Evolutionary conservation across 2,797 vertebrate genomes (phyloP).

Genomic region (Sebastes elongatus): DNA sequence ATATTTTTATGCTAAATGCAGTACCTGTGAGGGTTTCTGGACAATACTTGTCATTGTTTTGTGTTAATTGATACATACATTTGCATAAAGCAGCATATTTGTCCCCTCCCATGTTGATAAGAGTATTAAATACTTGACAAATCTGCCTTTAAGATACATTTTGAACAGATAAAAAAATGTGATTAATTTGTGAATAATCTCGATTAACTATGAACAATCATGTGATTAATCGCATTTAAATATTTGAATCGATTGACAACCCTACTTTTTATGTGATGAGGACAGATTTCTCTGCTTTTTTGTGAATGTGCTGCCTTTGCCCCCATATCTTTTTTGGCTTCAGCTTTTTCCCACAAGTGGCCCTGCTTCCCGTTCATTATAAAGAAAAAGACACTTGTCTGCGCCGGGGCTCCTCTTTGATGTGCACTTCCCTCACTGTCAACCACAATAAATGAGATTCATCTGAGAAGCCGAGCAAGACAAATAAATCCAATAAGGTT

Average conservation of each 20-base stretch:
- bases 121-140: too few relatives aligned
- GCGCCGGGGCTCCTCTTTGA: slow-evolving; percentile 56
- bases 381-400: slow-evolving; percentile 68
- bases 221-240: too few relatives aligned
- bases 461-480: slow-evolving; percentile 75
- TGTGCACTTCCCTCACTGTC: slow-evolving; percentile 70
- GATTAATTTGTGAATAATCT: too few relatives aligned
- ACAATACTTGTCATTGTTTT: too few relatives aligned
- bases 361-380: slow-evolving; percentile 66
- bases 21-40: too few relatives aligned
- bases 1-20: too few relatives aligned
- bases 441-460: slow-evolving; percentile 80
- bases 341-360: slow-evolving; percentile 34
- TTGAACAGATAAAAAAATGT: too few relatives aligned
- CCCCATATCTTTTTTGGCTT: slow-evolving; percentile 19
- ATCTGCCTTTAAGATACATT: too few relatives aligned
- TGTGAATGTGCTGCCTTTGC: slow-evolving; percentile 1
- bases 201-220: too few relatives aligned
- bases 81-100: too few relatives aligned
- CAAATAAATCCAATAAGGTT: slow-evolving; percentile 84
- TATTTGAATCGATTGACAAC: background rate
- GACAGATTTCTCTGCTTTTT: slow-evolving; percentile 11
- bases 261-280: background rate
- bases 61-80: too few relatives aligned
- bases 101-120: too few relatives aligned